These are phyloP conservation scores for Teleopsis dalmanni DNA, from an alignment of 1,140 invertebrate genomes.

Conservation along the genomic window DNA sequence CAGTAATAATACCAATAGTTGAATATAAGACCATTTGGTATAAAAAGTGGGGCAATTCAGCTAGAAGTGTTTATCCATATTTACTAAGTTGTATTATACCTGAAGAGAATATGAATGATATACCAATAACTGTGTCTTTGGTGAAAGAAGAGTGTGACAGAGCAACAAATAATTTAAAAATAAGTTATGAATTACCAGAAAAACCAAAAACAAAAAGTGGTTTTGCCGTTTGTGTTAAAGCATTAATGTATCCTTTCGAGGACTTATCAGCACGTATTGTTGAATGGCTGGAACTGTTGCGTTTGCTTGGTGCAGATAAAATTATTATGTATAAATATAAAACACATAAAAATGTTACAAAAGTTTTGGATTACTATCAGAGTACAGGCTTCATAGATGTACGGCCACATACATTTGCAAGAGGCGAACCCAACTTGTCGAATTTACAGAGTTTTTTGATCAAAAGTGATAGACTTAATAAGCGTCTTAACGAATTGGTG, in stretches of 20 bases:
- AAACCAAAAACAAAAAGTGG: conserved; percentile 50
- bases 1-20: conserved; percentile 62
- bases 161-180: conserved; percentile 70
- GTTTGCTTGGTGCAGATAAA: conserved; percentile 78
- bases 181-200: conserved; percentile 55
- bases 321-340: conserved; percentile 86
- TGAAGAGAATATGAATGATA: conserved; percentile 54
- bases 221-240: conserved; percentile 91
- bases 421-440: conserved; percentile 54
- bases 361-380: conserved; percentile 56
- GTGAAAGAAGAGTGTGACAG: conserved; percentile 72
- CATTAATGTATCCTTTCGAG: conserved; percentile 73
- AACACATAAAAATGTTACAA: conserved; percentile 81
- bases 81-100: conserved; percentile 75
- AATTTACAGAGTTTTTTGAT: conserved; percentile 62
- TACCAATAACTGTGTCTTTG: conserved; percentile 72
- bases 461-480: conserved; percentile 50
- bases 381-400: conserved; percentile 49
- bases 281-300: conserved; percentile 86
- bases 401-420: conserved; percentile 64
- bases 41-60: conserved; percentile 78
- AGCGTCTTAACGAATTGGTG: conserved; percentile 68
- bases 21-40: conserved; percentile 87
- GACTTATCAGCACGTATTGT: conserved; percentile 77
- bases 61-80: conserved; percentile 75